phyloP scores from a whole-genome alignment of 35 echinoderm and acorn worm species.

The Hemicentrotus pulcherrimus region DNA sequence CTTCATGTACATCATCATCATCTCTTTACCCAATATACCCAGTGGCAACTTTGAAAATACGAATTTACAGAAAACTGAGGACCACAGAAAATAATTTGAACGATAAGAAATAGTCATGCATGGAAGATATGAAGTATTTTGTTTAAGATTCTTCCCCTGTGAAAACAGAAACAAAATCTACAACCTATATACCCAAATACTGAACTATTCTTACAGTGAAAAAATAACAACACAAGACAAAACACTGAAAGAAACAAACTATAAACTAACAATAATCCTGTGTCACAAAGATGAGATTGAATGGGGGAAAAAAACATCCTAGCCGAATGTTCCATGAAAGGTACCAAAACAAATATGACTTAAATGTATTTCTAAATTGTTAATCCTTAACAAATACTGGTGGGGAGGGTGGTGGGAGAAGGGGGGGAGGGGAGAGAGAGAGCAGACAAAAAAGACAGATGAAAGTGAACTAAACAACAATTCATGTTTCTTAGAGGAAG shows the following conservation, averaged over 20 bases:
- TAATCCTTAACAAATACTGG: too few species aligned
- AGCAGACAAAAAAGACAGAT: not conserved
- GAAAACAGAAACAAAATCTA: not conserved
- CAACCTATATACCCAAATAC: not conserved
- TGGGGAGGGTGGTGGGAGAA: not conserved
- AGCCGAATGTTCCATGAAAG: too few species aligned
- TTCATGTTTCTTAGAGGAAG: not conserved
- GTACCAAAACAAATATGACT: too few species aligned
- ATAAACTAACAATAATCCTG: not conserved
- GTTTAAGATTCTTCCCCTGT: not conserved
- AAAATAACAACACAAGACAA: not conserved
- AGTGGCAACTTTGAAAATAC: slow-evolving; percentile 33
- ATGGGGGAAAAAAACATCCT: not conserved
- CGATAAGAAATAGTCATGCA: not conserved
- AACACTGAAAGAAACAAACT: not conserved
- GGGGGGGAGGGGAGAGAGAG: not conserved
- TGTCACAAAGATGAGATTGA: not conserved
- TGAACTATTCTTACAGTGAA: not conserved
- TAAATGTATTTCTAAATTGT: too few species aligned
- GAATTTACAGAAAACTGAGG: not conserved
- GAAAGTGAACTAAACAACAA: not conserved
- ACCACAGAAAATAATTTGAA: not conserved
- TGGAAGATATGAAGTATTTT: not conserved
- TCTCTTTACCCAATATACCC: not conserved
- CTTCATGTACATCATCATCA: slow-evolving; percentile 48